Base-by-base conservation (phyloP, 2,797 vertebrate species). In the Denticeps clupeoides region DNA sequence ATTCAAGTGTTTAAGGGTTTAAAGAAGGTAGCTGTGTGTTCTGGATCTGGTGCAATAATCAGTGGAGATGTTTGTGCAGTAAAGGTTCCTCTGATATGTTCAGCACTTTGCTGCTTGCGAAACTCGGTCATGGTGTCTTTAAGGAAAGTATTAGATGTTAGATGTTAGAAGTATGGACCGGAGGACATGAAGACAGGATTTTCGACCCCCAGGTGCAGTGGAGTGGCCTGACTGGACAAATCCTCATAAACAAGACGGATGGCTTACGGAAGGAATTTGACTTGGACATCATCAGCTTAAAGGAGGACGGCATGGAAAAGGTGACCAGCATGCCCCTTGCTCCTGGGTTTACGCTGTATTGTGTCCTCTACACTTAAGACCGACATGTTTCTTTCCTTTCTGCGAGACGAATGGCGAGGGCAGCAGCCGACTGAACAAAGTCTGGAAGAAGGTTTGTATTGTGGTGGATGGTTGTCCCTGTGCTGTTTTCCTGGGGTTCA, bases 391-490 rank as follows among this genome's bases (percentile, higher is more conserved):
- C 69, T 61, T 70, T 76, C 50, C 67, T 68, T 82, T 70, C 71
- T 57, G 69, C 70, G 84, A 96, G 88, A 84, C 74, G 74, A 74
- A 82, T 75, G 83, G 82, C 51, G 81, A 87, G 44, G 82, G 79
- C 67, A 81, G 78, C 84, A 88, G 70, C 70, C 85, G 82, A 74
- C 84, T 91, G 72, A 89, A 87, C 83, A 92, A 95, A 90, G 89
- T 92, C 51, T 95, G 92, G 90, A 92, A 90, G 79, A 94, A 96
- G 90, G 91, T 96, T 85, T 86, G 91, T 95, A 87, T 76, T 59
- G 49, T 43, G 60, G 70, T 37, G 62, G 55, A n/a, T 51, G 46
- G 18, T 11, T 33, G 19, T 41, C 25, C n/a, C n/a, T n/a, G n/a
- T n/a, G n/a, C n/a, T n/a, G n/a, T n/a, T n/a, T n/a, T n/a, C n/a